Conservation (phyloP, 2,888 invertebrate genomes). For the Drosophila sordidapex region DNA sequence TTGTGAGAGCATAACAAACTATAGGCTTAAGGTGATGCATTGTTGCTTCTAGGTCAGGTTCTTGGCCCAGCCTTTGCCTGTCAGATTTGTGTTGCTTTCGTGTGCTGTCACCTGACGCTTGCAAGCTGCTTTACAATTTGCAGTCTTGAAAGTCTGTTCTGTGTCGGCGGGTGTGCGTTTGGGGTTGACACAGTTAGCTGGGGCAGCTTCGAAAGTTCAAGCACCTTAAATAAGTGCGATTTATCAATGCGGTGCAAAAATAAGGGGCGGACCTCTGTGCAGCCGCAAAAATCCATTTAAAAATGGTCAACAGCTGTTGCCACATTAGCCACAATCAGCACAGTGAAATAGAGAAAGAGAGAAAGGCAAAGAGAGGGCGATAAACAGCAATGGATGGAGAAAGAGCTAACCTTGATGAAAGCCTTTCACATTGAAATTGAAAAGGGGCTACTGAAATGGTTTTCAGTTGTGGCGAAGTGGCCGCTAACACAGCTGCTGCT, state of each 20-base stretch:
- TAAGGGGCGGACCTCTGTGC: slow-evolving; percentile 19
- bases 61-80: slow-evolving; percentile 27
- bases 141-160: slow-evolving; percentile 15
- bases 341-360: background rate
- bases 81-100: slow-evolving; percentile 22
- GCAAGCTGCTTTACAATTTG: slow-evolving; percentile 8
- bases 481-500: slow-evolving; percentile 36
- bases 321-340: slow-evolving; percentile 64
- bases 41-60: slow-evolving; percentile 19
- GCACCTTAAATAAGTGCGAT: slow-evolving; percentile 45
- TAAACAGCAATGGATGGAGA: background rate
- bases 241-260: slow-evolving; percentile 55
- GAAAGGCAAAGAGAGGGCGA: background rate
- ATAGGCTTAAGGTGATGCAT: slow-evolving; percentile 17
- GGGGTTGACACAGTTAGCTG: slow-evolving; percentile 9
- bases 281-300: slow-evolving; percentile 53
- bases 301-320: slow-evolving; percentile 67
- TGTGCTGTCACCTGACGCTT: slow-evolving; percentile 24
- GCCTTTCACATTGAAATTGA: slow-evolving; percentile 57
- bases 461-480: slow-evolving; percentile 50
- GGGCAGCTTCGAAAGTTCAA: slow-evolving; percentile 6
- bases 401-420: slow-evolving; percentile 41
- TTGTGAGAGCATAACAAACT: slow-evolving; percentile 12
- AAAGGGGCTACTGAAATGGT: slow-evolving; percentile 51
- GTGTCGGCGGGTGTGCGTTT: background rate